Evolutionary conservation across 1,140 invertebrate genomes (phyloP), one percentile per base, ranked within the genome.

Genomic region (Vanessa tameamea): DNA sequence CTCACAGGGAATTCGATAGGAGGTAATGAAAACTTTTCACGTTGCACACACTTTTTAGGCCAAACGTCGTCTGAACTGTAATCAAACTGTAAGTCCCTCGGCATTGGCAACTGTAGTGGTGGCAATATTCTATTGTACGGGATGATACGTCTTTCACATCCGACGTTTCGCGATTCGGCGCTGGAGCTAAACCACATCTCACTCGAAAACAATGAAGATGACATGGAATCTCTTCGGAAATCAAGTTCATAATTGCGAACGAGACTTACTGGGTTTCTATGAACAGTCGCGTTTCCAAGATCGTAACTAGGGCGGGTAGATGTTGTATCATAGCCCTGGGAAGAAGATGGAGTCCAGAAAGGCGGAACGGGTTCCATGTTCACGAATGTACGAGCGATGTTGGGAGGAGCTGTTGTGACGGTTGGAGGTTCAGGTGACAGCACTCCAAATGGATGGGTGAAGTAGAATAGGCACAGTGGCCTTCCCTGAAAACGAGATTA

Each of bases 381-480:
- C 78, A 82, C 51, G 75, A 80, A 87, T 64, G 83, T 82, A 59
- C 81, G 79, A 8, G 84, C 76, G n/a, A 85, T 68, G 75, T 82
- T 82, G 47, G 84, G 75, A 8, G 87, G 87, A 11, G 75, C 75
- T 7, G 72, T 68, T 13, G 79, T 68, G 12, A 77, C 71, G 48
- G 69, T 74, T 47, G 80, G 92, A 14, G 92, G 92, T 77, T 92
- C 90, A 51, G 91, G 90, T 0, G 91, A 93, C 71, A 93, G 82
- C 75, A 93, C 91, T 59, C 91, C 92, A 78, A 93, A 92, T 47
- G 92, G 92, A 75, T 93, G 92, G 57, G 91, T 89, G 82, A 93
- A 93, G 85, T 93, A 93, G 81, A 92, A 93, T 64, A 93, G 77
- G 72, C 92, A 93, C 71, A 93, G 84, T 8, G 92, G 92, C 31